A percentile compares a stretch with the other conserved stretches of the same genome.
phyloP scores from a whole-genome alignment of 64 coral and sea anemone genomes.

The Montipora sp. region DNA sequence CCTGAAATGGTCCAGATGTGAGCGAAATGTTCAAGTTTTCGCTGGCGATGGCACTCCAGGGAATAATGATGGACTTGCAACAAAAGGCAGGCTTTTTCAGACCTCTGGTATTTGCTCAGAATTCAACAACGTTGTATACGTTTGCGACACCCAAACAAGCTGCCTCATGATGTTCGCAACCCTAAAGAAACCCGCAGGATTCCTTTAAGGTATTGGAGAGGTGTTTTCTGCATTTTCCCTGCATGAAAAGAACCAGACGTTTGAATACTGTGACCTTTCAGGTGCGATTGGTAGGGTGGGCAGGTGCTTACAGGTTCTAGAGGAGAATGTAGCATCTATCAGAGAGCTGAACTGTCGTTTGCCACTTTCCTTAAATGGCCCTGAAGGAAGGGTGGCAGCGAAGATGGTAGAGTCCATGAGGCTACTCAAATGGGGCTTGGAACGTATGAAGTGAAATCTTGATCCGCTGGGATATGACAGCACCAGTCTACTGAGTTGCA shows the following conservation, averaged over 20 bases:
- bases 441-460: too few relatives aligned
- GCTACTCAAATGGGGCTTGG: too few relatives aligned
- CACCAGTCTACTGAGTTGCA: too few relatives aligned
- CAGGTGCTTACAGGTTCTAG: slow-evolving; percentile 42
- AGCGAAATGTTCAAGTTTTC: slow-evolving; percentile 46
- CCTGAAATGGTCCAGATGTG: slow-evolving; percentile 39
- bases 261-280: not conserved
- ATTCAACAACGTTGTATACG: slow-evolving; percentile 50
- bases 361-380: slow-evolving; percentile 4
- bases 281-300: not conserved
- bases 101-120: slow-evolving; percentile 7
- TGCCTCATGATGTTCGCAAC: slow-evolving; percentile 45
- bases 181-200: slow-evolving; percentile 45
- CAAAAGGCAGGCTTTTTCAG: not conserved
- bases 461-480: too few relatives aligned
- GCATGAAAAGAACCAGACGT: not conserved
- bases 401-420: too few relatives aligned
- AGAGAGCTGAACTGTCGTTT: slow-evolving; percentile 44
- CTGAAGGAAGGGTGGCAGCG: too few relatives aligned
- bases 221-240: slow-evolving; percentile 2
- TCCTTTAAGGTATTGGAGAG: slow-evolving; percentile 7
- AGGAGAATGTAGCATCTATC: slow-evolving; percentile 42
- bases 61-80: slow-evolving; percentile 12
- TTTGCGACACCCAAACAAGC: slow-evolving; percentile 36
- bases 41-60: not conserved